Evolutionary conservation across 2,888 invertebrate genomes (phyloP).

Genomic region (Anoplius nigerrimus): DNA sequence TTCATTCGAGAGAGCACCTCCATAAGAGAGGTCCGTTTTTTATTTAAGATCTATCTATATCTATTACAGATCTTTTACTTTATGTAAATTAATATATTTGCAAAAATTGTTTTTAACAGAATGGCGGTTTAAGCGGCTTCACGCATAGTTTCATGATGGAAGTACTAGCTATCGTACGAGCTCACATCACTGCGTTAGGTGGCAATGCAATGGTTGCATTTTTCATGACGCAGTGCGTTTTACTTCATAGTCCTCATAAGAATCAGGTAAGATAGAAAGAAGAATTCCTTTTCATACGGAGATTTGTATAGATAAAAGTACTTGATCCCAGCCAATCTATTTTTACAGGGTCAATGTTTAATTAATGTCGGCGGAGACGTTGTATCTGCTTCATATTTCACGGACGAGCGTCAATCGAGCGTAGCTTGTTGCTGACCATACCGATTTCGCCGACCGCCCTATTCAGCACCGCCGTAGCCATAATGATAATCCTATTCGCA

Average conservation of each 20-base stretch:
- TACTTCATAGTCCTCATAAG: slow-evolving; percentile 95
- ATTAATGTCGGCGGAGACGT: slow-evolving; percentile 97
- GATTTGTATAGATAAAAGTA: slow-evolving; percentile 1
- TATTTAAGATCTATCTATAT: too few species aligned
- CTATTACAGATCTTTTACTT: too few species aligned
- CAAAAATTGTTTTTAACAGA: slow-evolving; percentile 73
- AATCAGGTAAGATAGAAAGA: slow-evolving; percentile 85
- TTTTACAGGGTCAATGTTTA: slow-evolving; percentile 93
- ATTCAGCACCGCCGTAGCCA: slow-evolving; percentile 70
- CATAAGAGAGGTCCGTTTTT: slow-evolving; percentile 82
- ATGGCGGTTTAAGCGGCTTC: slow-evolving; percentile 95
- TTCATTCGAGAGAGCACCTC: slow-evolving; percentile 96
- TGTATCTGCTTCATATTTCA: slow-evolving; percentile 86
- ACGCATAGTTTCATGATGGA: slow-evolving; percentile 95
- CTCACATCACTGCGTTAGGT: slow-evolving; percentile 94
- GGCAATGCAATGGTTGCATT: slow-evolving; percentile 97
- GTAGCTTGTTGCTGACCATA: slow-evolving; percentile 51
- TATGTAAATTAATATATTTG: slow-evolving; percentile 12
- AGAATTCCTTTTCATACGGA: neutral
- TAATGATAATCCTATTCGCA: neutral
- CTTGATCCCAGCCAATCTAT: neutral
- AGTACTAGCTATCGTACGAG: slow-evolving; percentile 93
- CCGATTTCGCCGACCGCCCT: slow-evolving; percentile 71
- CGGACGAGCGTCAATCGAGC: slow-evolving; percentile 73
- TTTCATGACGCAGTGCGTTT: slow-evolving; percentile 92